These are phyloP conservation scores for Paramisgurnus dabryanus DNA, from an alignment of 2,113 vertebrate species.

Conservation along the genomic window DNA sequence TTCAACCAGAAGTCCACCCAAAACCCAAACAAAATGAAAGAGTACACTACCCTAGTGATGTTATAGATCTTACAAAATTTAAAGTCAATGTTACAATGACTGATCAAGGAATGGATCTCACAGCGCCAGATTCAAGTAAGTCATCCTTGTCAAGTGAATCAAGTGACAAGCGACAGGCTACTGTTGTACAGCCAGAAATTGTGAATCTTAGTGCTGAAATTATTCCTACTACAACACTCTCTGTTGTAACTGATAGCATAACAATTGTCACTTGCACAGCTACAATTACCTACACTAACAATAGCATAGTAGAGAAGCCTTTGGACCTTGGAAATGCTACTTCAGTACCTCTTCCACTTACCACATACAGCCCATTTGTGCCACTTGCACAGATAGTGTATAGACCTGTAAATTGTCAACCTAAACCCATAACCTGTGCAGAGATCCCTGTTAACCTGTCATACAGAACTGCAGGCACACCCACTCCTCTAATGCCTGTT, in stretches of 20 bases:
- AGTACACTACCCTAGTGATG: conserved; percentile 79
- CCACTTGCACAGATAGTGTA: conserved; percentile 77
- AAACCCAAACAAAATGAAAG: conserved; percentile 81
- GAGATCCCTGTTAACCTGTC: conserved; percentile 93
- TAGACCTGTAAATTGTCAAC: conserved; percentile 71
- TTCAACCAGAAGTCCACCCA: conserved; percentile 74
- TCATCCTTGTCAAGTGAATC: conserved; percentile 74
- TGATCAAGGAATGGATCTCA: conserved; percentile 81
- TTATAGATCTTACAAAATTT: conserved; percentile 89
- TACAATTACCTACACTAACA: conserved; percentile 77
- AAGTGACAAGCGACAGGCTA: conserved; percentile 77
- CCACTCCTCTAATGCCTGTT: conserved; percentile 72
- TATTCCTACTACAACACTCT: conserved; percentile 72
- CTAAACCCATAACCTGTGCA: conserved; percentile 67
- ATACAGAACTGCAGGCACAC: conserved; percentile 72
- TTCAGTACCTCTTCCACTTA: conserved; percentile 83
- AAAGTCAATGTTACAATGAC: conserved; percentile 80
- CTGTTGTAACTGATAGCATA: conserved; percentile 78
- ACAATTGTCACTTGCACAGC: conserved; percentile 82
- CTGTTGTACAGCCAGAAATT: conserved; percentile 88
- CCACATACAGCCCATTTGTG: conserved; percentile 83
- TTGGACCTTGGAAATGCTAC: conserved; percentile 77
- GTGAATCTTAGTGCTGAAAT: conserved; percentile 87
- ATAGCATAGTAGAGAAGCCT: conserved; percentile 78
- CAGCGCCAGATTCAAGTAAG: conserved; percentile 79